Conservation (phyloP, 2,888 invertebrate species). For the Yponomeuta plumbellus region DNA sequence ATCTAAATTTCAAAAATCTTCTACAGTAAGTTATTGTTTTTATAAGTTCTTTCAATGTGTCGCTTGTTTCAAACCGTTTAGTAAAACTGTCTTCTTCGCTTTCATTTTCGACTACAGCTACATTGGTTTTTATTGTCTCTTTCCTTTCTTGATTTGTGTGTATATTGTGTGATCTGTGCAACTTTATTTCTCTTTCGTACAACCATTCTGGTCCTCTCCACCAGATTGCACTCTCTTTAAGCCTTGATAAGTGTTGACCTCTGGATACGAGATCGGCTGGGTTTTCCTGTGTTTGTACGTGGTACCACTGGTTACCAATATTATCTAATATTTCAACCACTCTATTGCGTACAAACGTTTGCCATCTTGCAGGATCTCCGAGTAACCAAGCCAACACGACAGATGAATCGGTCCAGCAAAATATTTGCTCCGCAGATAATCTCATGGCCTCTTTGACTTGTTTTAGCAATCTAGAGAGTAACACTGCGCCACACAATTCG, state of each 20-base stretch:
- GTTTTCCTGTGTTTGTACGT: too few relatives aligned
- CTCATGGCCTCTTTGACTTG: slow-evolving; percentile 14
- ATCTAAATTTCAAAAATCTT: slow-evolving; percentile 23
- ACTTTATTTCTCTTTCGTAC: too few relatives aligned
- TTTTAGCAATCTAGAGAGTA: not conserved
- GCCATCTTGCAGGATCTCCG: not conserved
- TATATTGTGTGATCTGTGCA: slow-evolving; percentile 15
- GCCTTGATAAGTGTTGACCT: too few relatives aligned
- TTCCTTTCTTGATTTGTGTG: not conserved
- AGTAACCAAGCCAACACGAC: slow-evolving; percentile 11
- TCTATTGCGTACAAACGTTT: slow-evolving; percentile 3
- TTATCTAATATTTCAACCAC: not conserved
- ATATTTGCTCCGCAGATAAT: slow-evolving; percentile 15
- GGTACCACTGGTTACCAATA: too few relatives aligned
- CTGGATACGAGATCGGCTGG: too few relatives aligned
- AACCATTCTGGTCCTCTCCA: too few relatives aligned
- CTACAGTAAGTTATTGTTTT: slow-evolving; percentile 22
- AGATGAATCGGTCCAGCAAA: slow-evolving; percentile 23
- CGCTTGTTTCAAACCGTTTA: slow-evolving; percentile 22
- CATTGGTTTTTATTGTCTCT: too few relatives aligned
- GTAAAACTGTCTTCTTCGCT: slow-evolving; percentile 9
- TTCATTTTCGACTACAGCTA: slow-evolving; percentile 5
- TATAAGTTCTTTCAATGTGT: slow-evolving; percentile 19
- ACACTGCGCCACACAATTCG: too few relatives aligned
- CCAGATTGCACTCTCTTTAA: too few relatives aligned